Evolutionary conservation across 92 coral and sea anemone species (phyloP).

Genomic region (Phenganax subtilis): DNA sequence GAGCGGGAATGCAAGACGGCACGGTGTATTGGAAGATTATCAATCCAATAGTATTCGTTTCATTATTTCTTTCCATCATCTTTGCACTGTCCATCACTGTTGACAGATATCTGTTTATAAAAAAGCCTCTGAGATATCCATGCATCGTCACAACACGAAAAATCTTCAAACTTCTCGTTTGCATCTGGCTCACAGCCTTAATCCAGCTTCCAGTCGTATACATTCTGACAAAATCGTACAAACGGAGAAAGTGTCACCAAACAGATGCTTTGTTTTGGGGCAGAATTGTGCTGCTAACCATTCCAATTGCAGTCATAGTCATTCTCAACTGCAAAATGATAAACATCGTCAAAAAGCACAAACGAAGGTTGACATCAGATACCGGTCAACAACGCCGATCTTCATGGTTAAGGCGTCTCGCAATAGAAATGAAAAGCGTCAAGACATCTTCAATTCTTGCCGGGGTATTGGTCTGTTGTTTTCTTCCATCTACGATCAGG

Average conservation of each 20-base stretch:
- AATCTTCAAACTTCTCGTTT: too few species aligned
- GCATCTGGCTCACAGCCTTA: not conserved
- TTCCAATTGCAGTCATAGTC: not conserved
- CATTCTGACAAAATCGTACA: not conserved
- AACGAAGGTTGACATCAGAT: not conserved
- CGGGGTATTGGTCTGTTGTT: not conserved
- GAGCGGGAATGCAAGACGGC: not conserved
- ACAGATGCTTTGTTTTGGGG: not conserved
- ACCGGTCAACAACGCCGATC: not conserved
- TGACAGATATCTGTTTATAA: not conserved
- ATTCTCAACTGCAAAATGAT: conserved; percentile 7
- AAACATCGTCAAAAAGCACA: not conserved
- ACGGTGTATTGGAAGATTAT: too few species aligned
- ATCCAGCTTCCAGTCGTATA: not conserved
- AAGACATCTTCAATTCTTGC: not conserved
- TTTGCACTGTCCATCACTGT: too few species aligned
- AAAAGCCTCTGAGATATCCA: conserved; percentile 4
- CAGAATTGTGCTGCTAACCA: not conserved
- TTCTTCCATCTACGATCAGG: not conserved
- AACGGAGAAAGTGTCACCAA: not conserved
- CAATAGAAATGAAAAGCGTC: not conserved
- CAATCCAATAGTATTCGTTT: not conserved
- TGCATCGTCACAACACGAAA: not conserved
- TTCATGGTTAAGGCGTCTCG: not conserved
- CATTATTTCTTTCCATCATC: not conserved